phyloP scores from a whole-genome alignment of 30 jellyfish, hydroid and myxozoan species.

The Turritopsis dohrnii region DNA sequence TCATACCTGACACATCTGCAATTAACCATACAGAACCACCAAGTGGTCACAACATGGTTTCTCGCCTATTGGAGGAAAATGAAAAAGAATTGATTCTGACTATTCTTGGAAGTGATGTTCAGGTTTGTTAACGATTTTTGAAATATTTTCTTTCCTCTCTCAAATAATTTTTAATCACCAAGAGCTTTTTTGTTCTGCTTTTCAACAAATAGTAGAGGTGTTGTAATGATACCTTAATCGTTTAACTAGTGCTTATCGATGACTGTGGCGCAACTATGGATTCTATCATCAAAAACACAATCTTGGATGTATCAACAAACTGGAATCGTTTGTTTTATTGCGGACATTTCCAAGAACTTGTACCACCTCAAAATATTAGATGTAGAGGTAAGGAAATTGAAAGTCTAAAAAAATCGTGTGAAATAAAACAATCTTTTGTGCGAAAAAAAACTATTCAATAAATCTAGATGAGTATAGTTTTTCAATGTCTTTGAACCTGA shows the following conservation, averaged over 20 bases:
- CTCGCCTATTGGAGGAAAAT: neutral
- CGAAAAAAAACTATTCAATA: too few species aligned
- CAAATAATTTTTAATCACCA: neutral
- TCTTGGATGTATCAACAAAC: neutral
- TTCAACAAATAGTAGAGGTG: neutral
- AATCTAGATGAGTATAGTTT: too few species aligned
- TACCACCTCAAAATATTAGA: neutral
- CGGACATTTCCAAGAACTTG: neutral
- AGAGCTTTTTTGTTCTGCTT: too few species aligned
- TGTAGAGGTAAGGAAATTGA: neutral
- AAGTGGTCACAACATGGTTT: neutral
- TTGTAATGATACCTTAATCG: neutral
- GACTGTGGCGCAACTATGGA: constrained; percentile 11
- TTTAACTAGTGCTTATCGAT: neutral
- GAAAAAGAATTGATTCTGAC: neutral
- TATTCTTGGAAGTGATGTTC: neutral
- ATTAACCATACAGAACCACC: neutral
- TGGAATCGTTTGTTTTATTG: constrained; percentile 6
- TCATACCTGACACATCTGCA: neutral
- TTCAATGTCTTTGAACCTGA: too few species aligned
- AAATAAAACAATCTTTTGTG: too few species aligned
- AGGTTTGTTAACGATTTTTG: neutral
- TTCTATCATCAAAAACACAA: neutral
- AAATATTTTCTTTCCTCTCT: neutral
- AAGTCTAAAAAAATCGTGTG: too few species aligned